These are phyloP conservation scores for Pollimyrus isidori DNA, from an alignment of 2,113 vertebrate species.

Conservation along the genomic window DNA sequence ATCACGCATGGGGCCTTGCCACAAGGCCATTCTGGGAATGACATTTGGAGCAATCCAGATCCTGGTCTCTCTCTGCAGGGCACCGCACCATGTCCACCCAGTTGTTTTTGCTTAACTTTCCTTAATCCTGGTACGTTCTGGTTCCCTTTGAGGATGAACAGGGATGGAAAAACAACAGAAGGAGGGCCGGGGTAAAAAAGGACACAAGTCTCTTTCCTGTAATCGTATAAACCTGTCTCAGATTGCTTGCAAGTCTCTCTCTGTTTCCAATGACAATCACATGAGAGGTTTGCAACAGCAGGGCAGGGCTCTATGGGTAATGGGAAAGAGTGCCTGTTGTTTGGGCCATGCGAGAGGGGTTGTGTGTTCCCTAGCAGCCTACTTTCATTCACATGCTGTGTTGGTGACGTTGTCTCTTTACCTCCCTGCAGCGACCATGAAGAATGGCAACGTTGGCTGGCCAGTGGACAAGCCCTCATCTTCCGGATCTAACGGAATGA, in stretches of 20 bases:
- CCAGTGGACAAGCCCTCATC: conserved; percentile 16
- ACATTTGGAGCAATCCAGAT: not conserved
- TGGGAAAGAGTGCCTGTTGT: not conserved
- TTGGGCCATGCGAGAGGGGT: not conserved
- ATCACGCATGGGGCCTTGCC: not conserved
- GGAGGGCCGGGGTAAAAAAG: not conserved
- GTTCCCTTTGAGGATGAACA: conserved; percentile 6
- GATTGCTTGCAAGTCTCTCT: not conserved
- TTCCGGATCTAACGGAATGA: conserved; percentile 23
- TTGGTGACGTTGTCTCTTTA: not conserved
- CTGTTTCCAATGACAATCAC: conserved; percentile 9
- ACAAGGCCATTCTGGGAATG: not conserved
- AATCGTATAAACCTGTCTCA: not conserved
- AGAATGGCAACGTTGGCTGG: conserved; percentile 17
- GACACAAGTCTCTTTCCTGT: not conserved
- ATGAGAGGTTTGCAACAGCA: not conserved
- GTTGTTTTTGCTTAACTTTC: not conserved
- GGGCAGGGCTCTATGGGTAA: not conserved
- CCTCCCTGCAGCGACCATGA: conserved; percentile 47
- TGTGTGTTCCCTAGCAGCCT: not conserved
- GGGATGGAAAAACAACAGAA: not conserved
- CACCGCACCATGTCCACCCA: not conserved
- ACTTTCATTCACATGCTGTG: not conserved
- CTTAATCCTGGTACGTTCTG: not conserved
- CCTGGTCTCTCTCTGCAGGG: not conserved